A percentile compares a stretch with the other conserved stretches of the same genome.
Conservation (phyloP, 2,888 invertebrate genomes). For the Ophion ventricosus region DNA sequence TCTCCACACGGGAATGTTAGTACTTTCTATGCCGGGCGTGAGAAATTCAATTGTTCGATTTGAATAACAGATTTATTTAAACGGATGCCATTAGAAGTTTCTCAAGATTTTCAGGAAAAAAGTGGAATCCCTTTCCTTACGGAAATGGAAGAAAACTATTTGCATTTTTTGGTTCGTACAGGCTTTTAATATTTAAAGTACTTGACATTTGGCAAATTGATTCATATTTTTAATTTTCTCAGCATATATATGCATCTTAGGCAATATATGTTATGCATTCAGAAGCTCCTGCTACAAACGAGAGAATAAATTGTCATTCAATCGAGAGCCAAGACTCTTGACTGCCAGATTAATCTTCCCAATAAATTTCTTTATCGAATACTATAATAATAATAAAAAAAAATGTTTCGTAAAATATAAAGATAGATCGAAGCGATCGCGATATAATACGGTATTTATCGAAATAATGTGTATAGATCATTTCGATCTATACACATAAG, state of each 20-base stretch:
- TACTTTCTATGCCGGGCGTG: background rate
- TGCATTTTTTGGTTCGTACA: too few species aligned
- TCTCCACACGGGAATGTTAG: too few species aligned
- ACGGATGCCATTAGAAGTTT: background rate
- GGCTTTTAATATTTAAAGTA: background rate
- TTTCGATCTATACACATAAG: too few species aligned
- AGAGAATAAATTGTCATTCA: background rate
- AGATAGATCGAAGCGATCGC: background rate
- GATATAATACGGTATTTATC: background rate
- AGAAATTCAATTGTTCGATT: background rate
- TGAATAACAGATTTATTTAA: background rate
- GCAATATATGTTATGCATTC: too few species aligned
- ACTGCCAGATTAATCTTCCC: background rate
- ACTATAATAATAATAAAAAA: background rate
- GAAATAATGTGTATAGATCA: background rate
- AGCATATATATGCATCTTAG: too few species aligned
- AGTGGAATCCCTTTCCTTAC: background rate
- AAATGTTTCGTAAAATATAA: background rate
- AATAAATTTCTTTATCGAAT: background rate
- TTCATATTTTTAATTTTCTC: too few species aligned
- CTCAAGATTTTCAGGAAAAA: background rate
- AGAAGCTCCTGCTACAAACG: background rate
- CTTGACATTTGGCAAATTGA: background rate
- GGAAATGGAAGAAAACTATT: background rate
- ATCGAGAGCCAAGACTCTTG: too few species aligned